Conservation (phyloP, 53 echinoderm and acorn worm species). For the Paracentrotus lividus region DNA sequence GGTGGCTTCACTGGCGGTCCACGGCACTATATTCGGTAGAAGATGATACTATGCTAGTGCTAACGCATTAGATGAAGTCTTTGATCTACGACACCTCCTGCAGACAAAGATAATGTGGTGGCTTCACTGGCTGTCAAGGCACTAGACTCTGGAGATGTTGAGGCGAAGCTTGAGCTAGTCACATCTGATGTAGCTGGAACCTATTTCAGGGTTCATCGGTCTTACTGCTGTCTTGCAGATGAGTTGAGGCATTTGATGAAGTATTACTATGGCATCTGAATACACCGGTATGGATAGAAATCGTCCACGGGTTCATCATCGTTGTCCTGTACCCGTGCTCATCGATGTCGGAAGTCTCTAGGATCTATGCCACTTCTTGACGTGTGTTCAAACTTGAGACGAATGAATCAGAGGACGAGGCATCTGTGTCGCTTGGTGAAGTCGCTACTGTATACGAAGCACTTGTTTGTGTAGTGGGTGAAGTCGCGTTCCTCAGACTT, state of each 20-base stretch:
- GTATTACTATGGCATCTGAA: background rate
- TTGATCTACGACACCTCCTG: background rate
- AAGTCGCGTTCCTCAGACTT: too few relatives aligned
- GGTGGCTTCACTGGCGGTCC: too few relatives aligned
- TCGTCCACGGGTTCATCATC: background rate
- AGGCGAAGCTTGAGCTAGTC: background rate
- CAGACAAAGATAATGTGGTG: background rate
- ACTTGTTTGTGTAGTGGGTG: too few relatives aligned
- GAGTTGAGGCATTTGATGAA: background rate
- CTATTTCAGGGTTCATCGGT: background rate
- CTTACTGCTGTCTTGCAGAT: background rate
- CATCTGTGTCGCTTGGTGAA: too few relatives aligned
- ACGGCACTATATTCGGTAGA: too few relatives aligned
- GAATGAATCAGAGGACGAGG: too few relatives aligned
- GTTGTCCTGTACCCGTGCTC: background rate
- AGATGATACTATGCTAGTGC: too few relatives aligned
- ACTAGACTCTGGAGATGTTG: background rate
- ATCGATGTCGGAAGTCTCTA: background rate
- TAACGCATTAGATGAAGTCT: too few relatives aligned
- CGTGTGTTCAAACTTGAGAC: conserved; percentile 6
- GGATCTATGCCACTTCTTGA: background rate
- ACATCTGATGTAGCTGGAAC: background rate
- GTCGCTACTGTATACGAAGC: too few relatives aligned
- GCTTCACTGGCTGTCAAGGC: background rate
- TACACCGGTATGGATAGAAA: background rate